Evolutionary conservation across 2,888 invertebrate genomes (phyloP).

Genomic region (Luffia ferchaultella): DNA sequence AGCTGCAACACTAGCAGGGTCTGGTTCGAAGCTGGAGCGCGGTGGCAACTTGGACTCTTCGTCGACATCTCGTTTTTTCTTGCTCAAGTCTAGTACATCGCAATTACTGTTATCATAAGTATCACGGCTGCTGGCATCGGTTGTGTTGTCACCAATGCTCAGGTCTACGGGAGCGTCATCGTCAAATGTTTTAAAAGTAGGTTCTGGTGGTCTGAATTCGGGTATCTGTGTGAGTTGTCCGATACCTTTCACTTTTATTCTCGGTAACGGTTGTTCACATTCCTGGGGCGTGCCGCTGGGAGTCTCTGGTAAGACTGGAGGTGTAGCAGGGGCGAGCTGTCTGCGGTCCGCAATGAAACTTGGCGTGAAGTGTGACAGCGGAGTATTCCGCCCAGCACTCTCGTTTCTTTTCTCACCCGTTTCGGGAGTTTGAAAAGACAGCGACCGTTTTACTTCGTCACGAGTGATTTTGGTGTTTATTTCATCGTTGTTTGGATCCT

Average conservation of each 20-base stretch:
- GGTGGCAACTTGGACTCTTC: constrained; percentile 42
- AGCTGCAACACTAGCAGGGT: constrained; percentile 38
- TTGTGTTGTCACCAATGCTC: constrained; percentile 58
- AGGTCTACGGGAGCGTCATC: constrained; percentile 74
- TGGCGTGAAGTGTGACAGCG: constrained; percentile 49
- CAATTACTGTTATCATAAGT: constrained; percentile 35
- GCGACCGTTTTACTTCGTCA: constrained; percentile 64
- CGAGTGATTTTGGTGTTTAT: constrained; percentile 61
- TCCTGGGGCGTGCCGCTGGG: constrained; percentile 40
- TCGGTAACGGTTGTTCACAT: constrained; percentile 40
- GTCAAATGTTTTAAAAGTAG: constrained; percentile 41
- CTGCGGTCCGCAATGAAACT: constrained; percentile 54
- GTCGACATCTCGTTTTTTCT: constrained; percentile 66
- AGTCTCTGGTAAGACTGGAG: constrained; percentile 41
- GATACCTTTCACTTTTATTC: constrained; percentile 70
- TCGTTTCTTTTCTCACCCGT: constrained; percentile 45
- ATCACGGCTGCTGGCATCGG: neutral
- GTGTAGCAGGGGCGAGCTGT: constrained; percentile 31
- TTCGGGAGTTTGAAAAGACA: constrained; percentile 63
- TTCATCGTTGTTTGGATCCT: constrained; percentile 83
- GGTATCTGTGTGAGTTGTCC: constrained; percentile 68
- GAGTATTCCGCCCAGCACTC: constrained; percentile 43
- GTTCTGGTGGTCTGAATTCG: constrained; percentile 44
- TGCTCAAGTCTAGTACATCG: constrained; percentile 84
- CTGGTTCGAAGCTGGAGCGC: constrained; percentile 52